These are phyloP conservation scores for Lampris incognitus DNA, from an alignment of 2,113 vertebrate genomes.

Conservation along the genomic window DNA sequence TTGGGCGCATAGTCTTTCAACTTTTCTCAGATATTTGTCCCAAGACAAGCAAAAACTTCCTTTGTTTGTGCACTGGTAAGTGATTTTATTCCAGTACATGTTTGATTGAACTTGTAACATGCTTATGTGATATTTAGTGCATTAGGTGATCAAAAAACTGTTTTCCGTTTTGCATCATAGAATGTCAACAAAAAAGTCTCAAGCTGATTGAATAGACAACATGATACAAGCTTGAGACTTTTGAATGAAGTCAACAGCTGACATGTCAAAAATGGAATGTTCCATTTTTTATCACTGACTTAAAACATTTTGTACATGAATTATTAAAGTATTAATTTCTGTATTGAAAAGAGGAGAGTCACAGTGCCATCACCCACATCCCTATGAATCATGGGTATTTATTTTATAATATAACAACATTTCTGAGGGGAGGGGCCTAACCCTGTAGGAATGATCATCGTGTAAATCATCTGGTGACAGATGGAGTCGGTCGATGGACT, in stretches of 20 bases:
- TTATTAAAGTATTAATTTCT: too few relatives aligned
- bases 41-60: slow-evolving; percentile 99
- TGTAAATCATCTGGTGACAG: slow-evolving; percentile 43
- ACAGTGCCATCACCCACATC: not conserved
- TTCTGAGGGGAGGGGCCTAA: slow-evolving; percentile 10
- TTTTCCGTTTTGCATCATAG: too few relatives aligned
- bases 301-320: too few relatives aligned
- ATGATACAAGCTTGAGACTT: not conserved
- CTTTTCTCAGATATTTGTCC: slow-evolving; percentile 98
- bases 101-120: not conserved
- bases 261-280: too few relatives aligned
- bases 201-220: too few relatives aligned
- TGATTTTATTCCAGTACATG: slow-evolving; percentile 32
- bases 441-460: not conserved
- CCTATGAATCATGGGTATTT: not conserved
- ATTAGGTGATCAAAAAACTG: too few relatives aligned
- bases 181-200: too few relatives aligned
- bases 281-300: too few relatives aligned
- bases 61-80: slow-evolving; percentile 95
- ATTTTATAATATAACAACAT: not conserved
- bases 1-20: slow-evolving; percentile 98
- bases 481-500: slow-evolving; percentile 22
- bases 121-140: not conserved
- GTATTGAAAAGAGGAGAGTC: too few relatives aligned
- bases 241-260: too few relatives aligned